Evolutionary conservation across 2,797 vertebrate genomes (phyloP), one percentile per base, ranked within the genome.

Genomic region (Philypnodon macrostomus): DNA sequence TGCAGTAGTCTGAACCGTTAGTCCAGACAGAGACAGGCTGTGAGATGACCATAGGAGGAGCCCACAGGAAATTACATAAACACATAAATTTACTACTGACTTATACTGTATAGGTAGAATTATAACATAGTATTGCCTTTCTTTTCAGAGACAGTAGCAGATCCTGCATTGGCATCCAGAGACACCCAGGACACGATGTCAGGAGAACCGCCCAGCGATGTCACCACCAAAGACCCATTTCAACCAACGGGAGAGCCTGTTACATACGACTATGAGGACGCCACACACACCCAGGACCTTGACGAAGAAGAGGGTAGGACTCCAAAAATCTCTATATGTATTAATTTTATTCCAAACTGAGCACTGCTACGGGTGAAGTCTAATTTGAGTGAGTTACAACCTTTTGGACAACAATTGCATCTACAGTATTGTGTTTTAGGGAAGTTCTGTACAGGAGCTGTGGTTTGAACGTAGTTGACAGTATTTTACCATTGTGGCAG

Each of bases 111-210:
- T n/a, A n/a, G n/a, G n/a, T n/a, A n/a, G n/a, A 33, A 2, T 15
- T 11, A 7, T 44, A 31, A 44, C 16, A 16, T 44, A 16, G 16
- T 11, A 9, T 35, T 26, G 18, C 19, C 1, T 51, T 15, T 1
- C 6, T 32, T 12, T 30, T 8, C 64, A 91, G 93, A 93, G 73
- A 90, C 88, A 0, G 84, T 78, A 0, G 85, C 79, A 47, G 91
- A 90, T 33, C 80, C 87, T 0, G 66, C 64, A 13, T 91, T 92
- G 34, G 90, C 91, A 0, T 65, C 90, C 57, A 92, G 90, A 1
- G 94, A 98, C 54, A 90, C 90, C 0, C 89, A 90, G 1, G 96
- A 98, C 66, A 87, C 93, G n/a, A n/a, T n/a, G 49, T 99, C 96
- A 0, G 96, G 96, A 34, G 92, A 88, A 0, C 88, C 86, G 5